Evolutionary conservation across 1,140 invertebrate species (phyloP), one percentile per base, ranked within the genome.

Genomic region (Ips nitidus): DNA sequence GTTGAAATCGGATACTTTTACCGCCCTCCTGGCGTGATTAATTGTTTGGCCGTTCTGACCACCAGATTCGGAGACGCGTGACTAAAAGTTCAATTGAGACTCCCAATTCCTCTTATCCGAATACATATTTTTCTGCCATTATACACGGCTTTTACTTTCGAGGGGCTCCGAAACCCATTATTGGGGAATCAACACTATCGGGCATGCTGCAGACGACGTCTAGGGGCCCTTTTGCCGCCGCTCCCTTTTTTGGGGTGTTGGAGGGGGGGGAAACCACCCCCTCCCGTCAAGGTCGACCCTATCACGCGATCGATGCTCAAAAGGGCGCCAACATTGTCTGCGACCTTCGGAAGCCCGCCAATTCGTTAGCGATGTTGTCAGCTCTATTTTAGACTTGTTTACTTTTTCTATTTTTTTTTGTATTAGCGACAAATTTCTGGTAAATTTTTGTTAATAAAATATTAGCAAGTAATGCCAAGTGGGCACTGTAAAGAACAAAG

Each of bases 311-410:
- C 66, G 66, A 68, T 68, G 40, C 39, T 47, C 56, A 59, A 61
- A 52, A 61, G 47, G 66, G 66, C 66, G 66, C 66, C 66, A 59
- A 52, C 40, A n/a, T 8, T 43, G 66, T 68, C 66, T 68, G 55
- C 8, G 66, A 68, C 66, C 66, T 68, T 68, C 43, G 36, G 60
- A 68, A 68, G 43, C 43, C 66, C 66, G 66, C 66, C 66, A 68
- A 68, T 45, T 66, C 8, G 52, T 36, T 6, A 37, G 53, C n/a
- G 37, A 36, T 5, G 52, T 37, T 36, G 6, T 8, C 37, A 56
- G 56, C 22, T 22, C 56, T n/a, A 58, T 36, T 22, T 4, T n/a
- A 58, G 56, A 41, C 41, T 41, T 50, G 47, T 22, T 1, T 22
- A 2, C 7, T 2, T 50, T 50, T 50, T 22, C 7, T 7, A 22